Evolutionary conservation across 2,797 vertebrate species (phyloP).

Genomic region (Acridotheres tristis): DNA sequence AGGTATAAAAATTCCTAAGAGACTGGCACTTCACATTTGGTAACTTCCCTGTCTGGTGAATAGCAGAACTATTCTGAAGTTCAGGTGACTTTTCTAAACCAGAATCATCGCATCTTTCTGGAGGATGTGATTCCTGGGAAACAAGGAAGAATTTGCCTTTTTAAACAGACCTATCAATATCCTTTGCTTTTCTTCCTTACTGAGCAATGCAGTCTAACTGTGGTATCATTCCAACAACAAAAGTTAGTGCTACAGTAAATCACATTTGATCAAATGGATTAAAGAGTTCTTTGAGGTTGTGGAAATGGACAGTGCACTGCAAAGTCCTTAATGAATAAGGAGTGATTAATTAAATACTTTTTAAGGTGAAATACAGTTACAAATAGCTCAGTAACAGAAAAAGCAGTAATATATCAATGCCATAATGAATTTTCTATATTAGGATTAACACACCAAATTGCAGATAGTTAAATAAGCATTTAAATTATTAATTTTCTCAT

Average conservation of each 20-base stretch:
- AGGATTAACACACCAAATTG: neutral
- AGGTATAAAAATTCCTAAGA: neutral
- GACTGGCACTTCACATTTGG: neutral
- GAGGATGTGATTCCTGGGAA: neutral
- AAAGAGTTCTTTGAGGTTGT: neutral
- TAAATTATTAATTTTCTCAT: neutral
- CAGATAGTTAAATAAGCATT: neutral
- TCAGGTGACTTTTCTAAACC: constrained; percentile 48
- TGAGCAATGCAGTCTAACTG: constrained; percentile 28
- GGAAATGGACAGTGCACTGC: neutral
- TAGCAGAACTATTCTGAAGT: constrained; percentile 30
- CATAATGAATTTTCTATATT: neutral
- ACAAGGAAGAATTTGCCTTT: constrained; percentile 52
- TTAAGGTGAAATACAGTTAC: neutral
- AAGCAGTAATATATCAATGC: neutral
- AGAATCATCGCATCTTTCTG: constrained; percentile 15
- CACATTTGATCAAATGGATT: constrained; percentile 19
- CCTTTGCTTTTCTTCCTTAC: neutral
- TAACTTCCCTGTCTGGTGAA: constrained; percentile 27
- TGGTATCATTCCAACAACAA: neutral
- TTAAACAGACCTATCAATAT: constrained; percentile 17
- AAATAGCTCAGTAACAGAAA: constrained; percentile 5
- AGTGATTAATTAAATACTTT: neutral
- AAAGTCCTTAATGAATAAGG: neutral
- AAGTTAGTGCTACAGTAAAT: neutral